Base-by-base conservation (phyloP, 2,888 invertebrate genomes). In the Auanema sp. region DNA sequence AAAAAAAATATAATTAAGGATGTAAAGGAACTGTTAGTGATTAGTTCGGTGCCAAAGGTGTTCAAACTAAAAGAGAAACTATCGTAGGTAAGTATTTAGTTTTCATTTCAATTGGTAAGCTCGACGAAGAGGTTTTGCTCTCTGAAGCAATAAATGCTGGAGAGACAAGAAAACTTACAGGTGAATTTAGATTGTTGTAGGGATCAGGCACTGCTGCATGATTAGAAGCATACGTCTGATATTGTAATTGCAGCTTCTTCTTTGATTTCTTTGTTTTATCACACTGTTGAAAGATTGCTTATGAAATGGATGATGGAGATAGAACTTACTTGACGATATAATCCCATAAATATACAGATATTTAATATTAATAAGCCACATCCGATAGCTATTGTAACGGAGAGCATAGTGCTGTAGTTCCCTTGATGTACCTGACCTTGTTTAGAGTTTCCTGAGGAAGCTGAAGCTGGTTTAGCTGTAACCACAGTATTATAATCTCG, bases 341-440 rank as follows among this genome's bases (percentile, higher is more conserved):
- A 69, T 11, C 75, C 80, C 25, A 79, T 64, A 24, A 76, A 72
- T 8, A 81, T 66, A 54, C 80, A 80, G 21, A 81, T 67, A 58
- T 83, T 83, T 49, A 83, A 66, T 12, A 81, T 65, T 0, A 83
- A 68, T 21, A 83, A 69, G 1, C 71, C 75, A 43, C 72, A 72
- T 14, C 82, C 82, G 41, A 83, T 67, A n/a, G 74, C 69, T 21
- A 80, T 72, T 2, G 75, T 77, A n/a, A 81, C 51, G 12, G 70
- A 69, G 8, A 79, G 66, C 40, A 65, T 65, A 3, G 71, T 69
- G 33, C 67, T 72, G 57, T 72, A 71, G 24, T 64, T 56, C 40
- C 58, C 70, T 3, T 64, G 23, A 18, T 57, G 51, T 21, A 68
- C 70, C 10, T 75, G 58, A 0, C 67, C 68, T 21, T 60, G 51